A percentile compares a stretch with the other conserved stretches of the same genome.
Conservation (phyloP, 2,797 vertebrate genomes). For the Heliangelus exortis region DNA sequence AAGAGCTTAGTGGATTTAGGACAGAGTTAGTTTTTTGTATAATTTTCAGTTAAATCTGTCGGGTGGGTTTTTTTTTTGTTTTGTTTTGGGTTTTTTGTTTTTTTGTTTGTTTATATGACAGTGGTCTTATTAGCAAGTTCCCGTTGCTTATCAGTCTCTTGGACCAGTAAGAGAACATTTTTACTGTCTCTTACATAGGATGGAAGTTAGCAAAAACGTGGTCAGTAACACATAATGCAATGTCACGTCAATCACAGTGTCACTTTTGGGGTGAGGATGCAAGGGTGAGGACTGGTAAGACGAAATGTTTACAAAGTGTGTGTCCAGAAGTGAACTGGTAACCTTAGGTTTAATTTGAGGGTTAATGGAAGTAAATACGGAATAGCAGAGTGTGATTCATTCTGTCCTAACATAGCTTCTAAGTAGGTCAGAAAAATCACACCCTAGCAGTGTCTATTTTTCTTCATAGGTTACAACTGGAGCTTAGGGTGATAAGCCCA, state of each 20-base stretch:
- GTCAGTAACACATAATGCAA: not conserved
- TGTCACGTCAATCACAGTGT: not conserved
- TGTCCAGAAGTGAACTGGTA: not conserved
- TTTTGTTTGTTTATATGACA: not conserved
- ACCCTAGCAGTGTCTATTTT: not conserved
- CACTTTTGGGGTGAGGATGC: not conserved
- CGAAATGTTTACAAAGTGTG: not conserved
- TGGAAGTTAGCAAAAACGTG: not conserved
- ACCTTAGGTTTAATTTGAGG: not conserved
- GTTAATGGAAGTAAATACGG: not conserved
- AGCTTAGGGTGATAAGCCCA: slow-evolving; percentile 7
- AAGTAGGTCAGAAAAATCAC: slow-evolving; percentile 32
- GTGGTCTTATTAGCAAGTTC: not conserved
- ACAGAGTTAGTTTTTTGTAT: not conserved
- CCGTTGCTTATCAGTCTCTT: not conserved
- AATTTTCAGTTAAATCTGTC: not conserved
- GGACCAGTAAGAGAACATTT: not conserved
- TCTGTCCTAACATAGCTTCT: not conserved
- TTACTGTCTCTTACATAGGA: not conserved
- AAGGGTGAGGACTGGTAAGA: not conserved
- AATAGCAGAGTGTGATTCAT: not conserved
- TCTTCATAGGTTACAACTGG: slow-evolving; percentile 2
- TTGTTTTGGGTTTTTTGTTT: too few relatives aligned
- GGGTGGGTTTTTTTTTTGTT: too few relatives aligned
- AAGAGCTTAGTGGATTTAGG: not conserved